Evolutionary conservation across 1,140 invertebrate species (phyloP).

Genomic region (Cyrtorhinus lividipennis): DNA sequence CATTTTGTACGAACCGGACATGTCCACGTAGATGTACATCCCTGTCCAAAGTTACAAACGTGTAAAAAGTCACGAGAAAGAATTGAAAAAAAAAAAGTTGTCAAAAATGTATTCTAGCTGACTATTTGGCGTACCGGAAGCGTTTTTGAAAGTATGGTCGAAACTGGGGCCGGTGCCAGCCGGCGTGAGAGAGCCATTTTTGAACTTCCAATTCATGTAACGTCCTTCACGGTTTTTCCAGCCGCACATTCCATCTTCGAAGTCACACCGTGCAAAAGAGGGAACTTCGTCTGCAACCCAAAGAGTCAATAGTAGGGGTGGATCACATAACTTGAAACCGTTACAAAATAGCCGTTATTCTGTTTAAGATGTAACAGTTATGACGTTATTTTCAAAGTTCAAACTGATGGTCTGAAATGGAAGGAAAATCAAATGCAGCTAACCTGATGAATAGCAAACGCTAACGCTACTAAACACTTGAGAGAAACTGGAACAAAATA

Average conservation of each 20-base stretch:
- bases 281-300: conserved; percentile 56
- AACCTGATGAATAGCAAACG: too few species aligned
- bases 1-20: conserved; percentile 42
- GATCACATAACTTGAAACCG: too few species aligned
- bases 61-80: too few species aligned
- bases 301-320: too few species aligned
- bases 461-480: too few species aligned
- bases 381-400: too few species aligned
- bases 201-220: conserved; percentile 51
- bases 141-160: conserved; percentile 57
- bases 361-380: too few species aligned
- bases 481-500: too few species aligned
- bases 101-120: neutral
- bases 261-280: conserved; percentile 49
- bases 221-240: conserved; percentile 43
- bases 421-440: too few species aligned
- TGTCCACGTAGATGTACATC: conserved; percentile 51
- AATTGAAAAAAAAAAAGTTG: neutral
- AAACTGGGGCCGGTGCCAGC: conserved; percentile 54
- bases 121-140: conserved; percentile 36
- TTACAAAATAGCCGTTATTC: too few species aligned
- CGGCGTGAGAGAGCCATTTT: conserved; percentile 49
- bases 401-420: too few species aligned
- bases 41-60: too few species aligned
- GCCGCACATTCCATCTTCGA: conserved; percentile 58